Percentiles rank a stretch among this genome's conserved stretches.
Conservation (phyloP, 1,140 invertebrate species). For the Coelopa frigida region DNA sequence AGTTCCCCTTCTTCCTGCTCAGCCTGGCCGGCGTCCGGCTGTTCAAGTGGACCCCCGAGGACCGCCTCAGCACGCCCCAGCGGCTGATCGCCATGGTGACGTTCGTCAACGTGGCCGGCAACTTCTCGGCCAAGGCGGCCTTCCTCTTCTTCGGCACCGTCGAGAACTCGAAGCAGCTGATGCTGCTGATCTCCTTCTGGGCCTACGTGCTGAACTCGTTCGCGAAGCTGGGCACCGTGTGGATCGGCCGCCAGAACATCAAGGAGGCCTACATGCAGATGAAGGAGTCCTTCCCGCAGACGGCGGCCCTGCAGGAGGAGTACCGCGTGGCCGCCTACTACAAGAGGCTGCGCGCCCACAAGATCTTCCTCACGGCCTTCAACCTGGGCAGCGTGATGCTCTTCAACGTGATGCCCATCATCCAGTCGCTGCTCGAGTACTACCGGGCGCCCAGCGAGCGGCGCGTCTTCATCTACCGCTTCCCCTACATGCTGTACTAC, state of each 20-base stretch:
- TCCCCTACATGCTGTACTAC: neutral
- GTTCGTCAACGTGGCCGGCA: neutral
- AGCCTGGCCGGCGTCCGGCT: slow-evolving; percentile 1
- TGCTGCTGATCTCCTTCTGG: neutral
- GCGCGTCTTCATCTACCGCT: neutral
- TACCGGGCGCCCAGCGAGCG: too few species aligned
- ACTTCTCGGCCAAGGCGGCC: neutral
- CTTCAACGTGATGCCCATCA: neutral
- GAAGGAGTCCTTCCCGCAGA: neutral
- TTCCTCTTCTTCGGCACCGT: neutral
- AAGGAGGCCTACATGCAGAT: neutral
- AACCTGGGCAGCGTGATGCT: neutral
- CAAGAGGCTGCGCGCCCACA: neutral
- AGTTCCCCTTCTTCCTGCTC: neutral
- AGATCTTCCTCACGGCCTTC: neutral
- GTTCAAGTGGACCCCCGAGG: slow-evolving; percentile 3
- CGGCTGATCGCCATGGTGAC: neutral
- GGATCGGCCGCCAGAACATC: neutral
- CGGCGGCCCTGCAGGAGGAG: neutral
- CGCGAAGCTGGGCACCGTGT: neutral
- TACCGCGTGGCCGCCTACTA: neutral
- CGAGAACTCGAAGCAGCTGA: neutral
- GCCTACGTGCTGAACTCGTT: neutral
- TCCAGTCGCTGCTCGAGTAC: neutral
- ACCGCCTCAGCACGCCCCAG: neutral